phyloP scores from a whole-genome alignment of 2,888 invertebrate genomes.

The Drosophila neonasuta region DNA sequence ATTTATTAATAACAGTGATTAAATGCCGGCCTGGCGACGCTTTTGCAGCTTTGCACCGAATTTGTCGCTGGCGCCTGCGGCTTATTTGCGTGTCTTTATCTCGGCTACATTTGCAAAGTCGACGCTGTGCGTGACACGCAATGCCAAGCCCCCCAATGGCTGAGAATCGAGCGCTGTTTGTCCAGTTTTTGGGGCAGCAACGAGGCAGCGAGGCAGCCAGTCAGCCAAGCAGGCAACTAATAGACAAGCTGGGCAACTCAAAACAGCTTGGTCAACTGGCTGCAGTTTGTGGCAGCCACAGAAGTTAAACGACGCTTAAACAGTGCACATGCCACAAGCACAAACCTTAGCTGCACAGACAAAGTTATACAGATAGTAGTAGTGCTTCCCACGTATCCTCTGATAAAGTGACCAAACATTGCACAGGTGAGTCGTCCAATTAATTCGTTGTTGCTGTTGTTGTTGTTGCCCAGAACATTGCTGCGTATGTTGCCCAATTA shows the following conservation, averaged over 20 bases:
- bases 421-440: constrained; percentile 26
- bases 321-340: constrained; percentile 61
- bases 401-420: constrained; percentile 16
- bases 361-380: constrained; percentile 36
- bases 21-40: constrained; percentile 28
- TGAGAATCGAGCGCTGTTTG: constrained; percentile 43
- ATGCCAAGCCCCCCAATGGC: constrained; percentile 53
- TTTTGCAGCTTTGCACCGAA: not conserved
- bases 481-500: constrained; percentile 42
- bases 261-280: constrained; percentile 64
- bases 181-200: constrained; percentile 46
- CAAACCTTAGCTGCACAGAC: constrained; percentile 19
- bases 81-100: constrained; percentile 61
- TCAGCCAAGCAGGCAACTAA: no score
- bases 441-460: constrained; percentile 1
- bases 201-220: not conserved
- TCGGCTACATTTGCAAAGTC: not conserved
- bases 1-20: constrained; percentile 63
- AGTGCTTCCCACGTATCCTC: not conserved
- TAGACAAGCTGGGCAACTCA: constrained; percentile 11
- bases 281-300: constrained; percentile 47
- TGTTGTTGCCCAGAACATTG: constrained; percentile 1
- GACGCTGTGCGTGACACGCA: constrained; percentile 48
- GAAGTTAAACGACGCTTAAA: constrained; percentile 68
- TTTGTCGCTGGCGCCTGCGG: constrained; percentile 62